phyloP scores from a whole-genome alignment of 2,888 invertebrate species.

The Meghimatium bilineatum region DNA sequence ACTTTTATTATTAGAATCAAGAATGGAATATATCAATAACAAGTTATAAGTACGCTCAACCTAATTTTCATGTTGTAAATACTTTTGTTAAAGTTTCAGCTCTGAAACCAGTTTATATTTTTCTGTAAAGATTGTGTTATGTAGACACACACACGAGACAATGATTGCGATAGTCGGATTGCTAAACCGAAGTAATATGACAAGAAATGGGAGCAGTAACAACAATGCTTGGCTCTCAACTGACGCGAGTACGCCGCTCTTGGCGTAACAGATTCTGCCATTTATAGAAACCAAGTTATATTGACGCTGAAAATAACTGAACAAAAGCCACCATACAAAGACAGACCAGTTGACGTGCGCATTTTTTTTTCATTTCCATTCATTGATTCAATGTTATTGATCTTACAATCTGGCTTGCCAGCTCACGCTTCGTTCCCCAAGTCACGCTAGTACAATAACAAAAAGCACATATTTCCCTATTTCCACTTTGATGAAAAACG shows the following conservation, averaged over 20 bases:
- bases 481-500: neutral
- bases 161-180: slow-evolving; percentile 16
- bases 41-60: neutral
- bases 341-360: slow-evolving; percentile 14
- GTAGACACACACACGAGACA: neutral
- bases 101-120: neutral
- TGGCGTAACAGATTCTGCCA: neutral
- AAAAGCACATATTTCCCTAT: neutral
- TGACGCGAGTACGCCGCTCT: slow-evolving; percentile 5
- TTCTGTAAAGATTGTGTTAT: too few relatives aligned
- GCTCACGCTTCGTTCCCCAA: slow-evolving; percentile 12
- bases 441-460: slow-evolving; percentile 7
- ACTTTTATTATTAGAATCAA: neutral
- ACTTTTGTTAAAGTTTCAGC: neutral
- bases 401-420: neutral
- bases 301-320: slow-evolving; percentile 21
- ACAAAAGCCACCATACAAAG: slow-evolving; percentile 18
- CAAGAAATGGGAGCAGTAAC: neutral
- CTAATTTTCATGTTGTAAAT: neutral
- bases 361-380: neutral
- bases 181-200: neutral
- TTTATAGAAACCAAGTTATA: slow-evolving; percentile 26
- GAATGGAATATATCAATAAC: neutral
- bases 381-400: slow-evolving; percentile 26
- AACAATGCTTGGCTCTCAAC: neutral